Evolutionary conservation across 2,888 invertebrate genomes (phyloP).

Genomic region (Gerris lacustris): DNA sequence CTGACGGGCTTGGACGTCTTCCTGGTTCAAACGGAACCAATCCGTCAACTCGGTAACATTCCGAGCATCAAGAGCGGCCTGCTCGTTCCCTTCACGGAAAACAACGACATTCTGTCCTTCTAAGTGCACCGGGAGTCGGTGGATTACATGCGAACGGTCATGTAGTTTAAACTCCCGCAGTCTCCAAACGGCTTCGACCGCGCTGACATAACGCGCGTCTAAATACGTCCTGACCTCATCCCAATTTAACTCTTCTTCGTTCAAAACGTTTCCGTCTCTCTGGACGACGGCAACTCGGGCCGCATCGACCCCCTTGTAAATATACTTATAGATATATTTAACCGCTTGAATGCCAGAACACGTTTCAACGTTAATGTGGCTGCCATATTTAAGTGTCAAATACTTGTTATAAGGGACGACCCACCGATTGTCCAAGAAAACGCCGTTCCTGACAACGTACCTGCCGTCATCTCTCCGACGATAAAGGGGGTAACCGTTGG

Average conservation of each 20-base stretch:
- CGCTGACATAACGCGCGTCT: not conserved
- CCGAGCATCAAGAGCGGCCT: not conserved
- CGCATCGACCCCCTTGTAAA: not conserved
- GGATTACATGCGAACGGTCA: not conserved
- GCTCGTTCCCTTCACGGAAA: not conserved
- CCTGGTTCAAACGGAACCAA: not conserved
- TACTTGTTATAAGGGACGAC: constrained; percentile 6
- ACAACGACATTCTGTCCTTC: not conserved
- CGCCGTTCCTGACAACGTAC: not conserved
- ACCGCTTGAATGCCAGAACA: not conserved
- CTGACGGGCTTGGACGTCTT: not conserved
- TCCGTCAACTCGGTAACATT: not conserved
- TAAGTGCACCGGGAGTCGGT: not conserved
- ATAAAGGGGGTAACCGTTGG: not conserved
- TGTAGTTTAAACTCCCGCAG: not conserved
- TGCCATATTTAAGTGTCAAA: not conserved
- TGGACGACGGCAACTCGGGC: not conserved
- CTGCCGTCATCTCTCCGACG: not conserved
- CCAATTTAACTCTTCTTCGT: not conserved
- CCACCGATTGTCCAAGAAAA: not conserved
- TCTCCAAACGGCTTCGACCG: not conserved
- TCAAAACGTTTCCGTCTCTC: not conserved
- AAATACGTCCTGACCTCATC: not conserved
- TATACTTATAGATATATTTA: not conserved
- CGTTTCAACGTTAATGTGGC: constrained; percentile 1